phyloP scores from a whole-genome alignment of 2,888 invertebrate genomes.

The Monopis laevigella region DNA sequence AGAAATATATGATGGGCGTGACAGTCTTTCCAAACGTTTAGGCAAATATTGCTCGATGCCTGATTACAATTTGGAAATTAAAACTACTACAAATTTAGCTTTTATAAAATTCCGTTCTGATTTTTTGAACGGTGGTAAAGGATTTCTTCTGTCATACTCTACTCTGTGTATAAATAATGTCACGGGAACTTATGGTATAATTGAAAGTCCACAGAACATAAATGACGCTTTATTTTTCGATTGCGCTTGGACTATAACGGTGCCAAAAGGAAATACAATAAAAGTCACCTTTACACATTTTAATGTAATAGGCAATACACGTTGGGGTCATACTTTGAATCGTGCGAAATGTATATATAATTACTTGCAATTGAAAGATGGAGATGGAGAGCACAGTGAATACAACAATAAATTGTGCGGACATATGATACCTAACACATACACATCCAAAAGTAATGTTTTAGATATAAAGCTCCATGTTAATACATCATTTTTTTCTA shows the following conservation, averaged over 20 bases:
- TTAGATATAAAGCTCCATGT: constrained; percentile 71
- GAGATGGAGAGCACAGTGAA: constrained; percentile 32
- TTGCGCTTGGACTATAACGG: constrained; percentile 82
- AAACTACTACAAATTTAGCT: constrained; percentile 70
- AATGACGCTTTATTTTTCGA: constrained; percentile 65
- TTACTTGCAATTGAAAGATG: constrained; percentile 65
- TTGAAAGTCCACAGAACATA: constrained; percentile 86
- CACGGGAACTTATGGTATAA: constrained; percentile 75
- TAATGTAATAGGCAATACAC: no score
- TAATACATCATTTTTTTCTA: no score
- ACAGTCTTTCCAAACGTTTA: constrained; percentile 57
- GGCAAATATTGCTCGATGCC: constrained; percentile 71
- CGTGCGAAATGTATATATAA: constrained; percentile 52
- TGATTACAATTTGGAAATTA: constrained; percentile 47
- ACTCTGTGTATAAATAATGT: constrained; percentile 75
- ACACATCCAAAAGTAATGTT: constrained; percentile 66
- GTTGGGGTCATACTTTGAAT: no score
- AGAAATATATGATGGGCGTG: constrained; percentile 75
- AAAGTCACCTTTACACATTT: constrained; percentile 87
- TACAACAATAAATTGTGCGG: constrained; percentile 56
- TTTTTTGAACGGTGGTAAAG: constrained; percentile 69
- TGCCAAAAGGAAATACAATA: constrained; percentile 80
- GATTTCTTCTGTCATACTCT: constrained; percentile 81
- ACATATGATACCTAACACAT: constrained; percentile 48
- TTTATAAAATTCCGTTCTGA: constrained; percentile 80